These are phyloP conservation scores for Onthophagus taurus DNA, from an alignment of 1,140 invertebrate species.

Conservation along the genomic window DNA sequence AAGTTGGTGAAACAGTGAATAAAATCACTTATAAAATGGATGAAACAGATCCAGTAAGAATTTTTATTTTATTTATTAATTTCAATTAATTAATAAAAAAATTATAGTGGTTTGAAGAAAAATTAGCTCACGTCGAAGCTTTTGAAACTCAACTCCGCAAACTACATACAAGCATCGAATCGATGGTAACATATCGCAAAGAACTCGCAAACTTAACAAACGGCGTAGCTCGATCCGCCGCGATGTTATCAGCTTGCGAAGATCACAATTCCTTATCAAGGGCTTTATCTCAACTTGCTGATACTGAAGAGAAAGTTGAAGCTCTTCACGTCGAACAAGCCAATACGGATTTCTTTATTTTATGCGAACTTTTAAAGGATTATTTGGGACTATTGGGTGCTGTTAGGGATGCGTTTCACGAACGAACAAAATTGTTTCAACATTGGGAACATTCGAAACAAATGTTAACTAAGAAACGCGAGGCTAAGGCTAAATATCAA, in stretches of 20 bases:
- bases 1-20: conserved; percentile 94
- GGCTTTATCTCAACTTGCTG: conserved; percentile 86
- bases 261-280: conserved; percentile 88
- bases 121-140: conserved; percentile 82
- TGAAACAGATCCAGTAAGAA: conserved; percentile 87
- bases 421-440: conserved; percentile 95
- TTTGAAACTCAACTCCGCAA: conserved; percentile 84
- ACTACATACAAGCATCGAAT: conserved; percentile 80
- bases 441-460: conserved; percentile 95
- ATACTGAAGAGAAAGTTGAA: conserved; percentile 87
- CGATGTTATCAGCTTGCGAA: conserved; percentile 89
- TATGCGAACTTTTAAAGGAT: conserved; percentile 91
- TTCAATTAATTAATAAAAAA: no score
- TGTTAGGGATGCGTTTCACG: conserved; percentile 96
- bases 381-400: conserved; percentile 88
- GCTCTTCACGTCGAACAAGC: conserved; percentile 82
- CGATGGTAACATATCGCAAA: conserved; percentile 74
- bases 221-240: conserved; percentile 76
- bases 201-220: conserved; percentile 76
- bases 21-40: conserved; percentile 99
- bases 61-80: conserved; percentile 6
- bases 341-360: conserved; percentile 88
- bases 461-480: conserved; percentile 88
- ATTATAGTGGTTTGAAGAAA: conserved; percentile 96
- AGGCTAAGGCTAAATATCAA: conserved; percentile 87